phyloP scores from a whole-genome alignment of 2,888 invertebrate species.

The Tipula confusa region DNA sequence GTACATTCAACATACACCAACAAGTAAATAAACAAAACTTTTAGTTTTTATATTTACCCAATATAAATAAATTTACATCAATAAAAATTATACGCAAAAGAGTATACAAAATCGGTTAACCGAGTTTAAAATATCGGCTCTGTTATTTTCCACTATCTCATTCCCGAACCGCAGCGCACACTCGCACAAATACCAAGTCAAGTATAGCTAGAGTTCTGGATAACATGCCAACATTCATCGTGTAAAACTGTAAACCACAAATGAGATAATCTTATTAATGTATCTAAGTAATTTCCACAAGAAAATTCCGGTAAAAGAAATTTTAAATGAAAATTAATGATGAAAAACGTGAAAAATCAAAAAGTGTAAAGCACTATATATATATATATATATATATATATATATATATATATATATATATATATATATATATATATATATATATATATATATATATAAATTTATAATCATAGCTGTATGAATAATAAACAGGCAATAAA shows the following conservation, averaged over 20 bases:
- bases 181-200: neutral
- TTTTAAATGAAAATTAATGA: neutral
- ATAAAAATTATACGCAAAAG: neutral
- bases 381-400: no score
- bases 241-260: neutral
- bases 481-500: slow-evolving; percentile 20
- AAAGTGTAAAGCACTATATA: neutral
- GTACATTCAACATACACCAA: neutral
- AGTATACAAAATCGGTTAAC: neutral
- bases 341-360: slow-evolving; percentile 17
- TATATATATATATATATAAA: no score
- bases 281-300: neutral
- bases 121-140: neutral
- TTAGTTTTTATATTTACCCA: neutral
- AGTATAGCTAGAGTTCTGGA: neutral
- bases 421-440: no score
- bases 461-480: neutral
- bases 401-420: no score
- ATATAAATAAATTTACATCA: neutral
- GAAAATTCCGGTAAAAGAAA: neutral
- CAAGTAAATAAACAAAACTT: neutral
- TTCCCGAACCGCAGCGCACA: neutral
- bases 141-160: neutral
- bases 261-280: neutral
- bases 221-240: neutral